A percentile compares a stretch with the other conserved stretches of the same genome.
Evolutionary conservation across 1,140 invertebrate species (phyloP).

Genomic region (Heliconius melpomene): DNA sequence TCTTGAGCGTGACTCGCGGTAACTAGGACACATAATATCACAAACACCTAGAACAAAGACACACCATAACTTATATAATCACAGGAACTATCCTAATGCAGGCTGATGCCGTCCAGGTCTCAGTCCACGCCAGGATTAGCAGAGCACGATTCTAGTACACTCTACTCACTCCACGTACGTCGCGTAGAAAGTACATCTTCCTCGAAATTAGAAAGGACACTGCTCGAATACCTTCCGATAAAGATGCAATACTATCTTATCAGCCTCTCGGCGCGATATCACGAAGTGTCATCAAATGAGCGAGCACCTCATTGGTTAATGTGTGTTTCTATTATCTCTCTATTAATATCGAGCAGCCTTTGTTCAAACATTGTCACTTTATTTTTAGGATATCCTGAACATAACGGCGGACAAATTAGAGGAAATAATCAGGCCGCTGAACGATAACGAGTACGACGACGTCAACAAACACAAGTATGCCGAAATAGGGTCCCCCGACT

Average conservation of each 20-base stretch:
- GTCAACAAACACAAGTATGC: constrained; percentile 66
- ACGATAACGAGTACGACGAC: constrained; percentile 64
- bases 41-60: constrained; percentile 69
- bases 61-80: constrained; percentile 32
- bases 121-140: not conserved
- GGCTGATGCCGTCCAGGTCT: constrained; percentile 8
- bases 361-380: constrained; percentile 62
- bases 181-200: constrained; percentile 64
- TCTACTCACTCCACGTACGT: constrained; percentile 62
- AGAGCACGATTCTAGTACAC: constrained; percentile 2
- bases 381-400: constrained; percentile 75
- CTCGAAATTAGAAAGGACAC: constrained; percentile 63
- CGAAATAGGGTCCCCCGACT: constrained; percentile 76
- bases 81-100: too few relatives aligned
- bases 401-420: constrained; percentile 77
- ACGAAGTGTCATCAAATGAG: constrained; percentile 65
- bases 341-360: constrained; percentile 55
- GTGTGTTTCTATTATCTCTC: constrained; percentile 64
- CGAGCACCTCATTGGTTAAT: constrained; percentile 68
- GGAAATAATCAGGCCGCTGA: constrained; percentile 77
- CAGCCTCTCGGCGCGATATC: constrained; percentile 65
- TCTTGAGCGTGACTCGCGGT: constrained; percentile 47
- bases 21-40: constrained; percentile 67
- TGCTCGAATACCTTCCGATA: constrained; percentile 60
- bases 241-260: constrained; percentile 73